Conservation (phyloP, 2,797 vertebrate genomes). For the Squalus acanthias region DNA sequence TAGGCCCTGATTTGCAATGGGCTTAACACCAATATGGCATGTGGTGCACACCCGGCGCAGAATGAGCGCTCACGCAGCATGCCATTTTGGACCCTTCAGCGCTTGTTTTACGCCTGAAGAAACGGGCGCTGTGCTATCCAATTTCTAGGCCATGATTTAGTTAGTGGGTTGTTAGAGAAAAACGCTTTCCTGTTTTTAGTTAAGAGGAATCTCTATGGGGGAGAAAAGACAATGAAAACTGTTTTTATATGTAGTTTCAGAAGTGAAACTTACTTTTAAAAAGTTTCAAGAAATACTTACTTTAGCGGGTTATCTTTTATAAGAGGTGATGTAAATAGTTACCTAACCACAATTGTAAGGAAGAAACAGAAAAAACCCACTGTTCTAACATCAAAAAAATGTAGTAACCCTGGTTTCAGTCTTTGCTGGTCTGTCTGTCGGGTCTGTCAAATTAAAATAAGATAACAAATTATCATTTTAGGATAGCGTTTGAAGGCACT, state of each 20-base stretch:
- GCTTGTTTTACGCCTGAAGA: neutral
- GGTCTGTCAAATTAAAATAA: neutral
- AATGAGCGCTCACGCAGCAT: neutral
- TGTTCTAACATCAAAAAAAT: neutral
- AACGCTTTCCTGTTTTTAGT: neutral
- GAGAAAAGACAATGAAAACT: neutral
- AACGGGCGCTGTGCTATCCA: neutral
- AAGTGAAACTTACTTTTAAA: neutral
- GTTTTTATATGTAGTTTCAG: neutral
- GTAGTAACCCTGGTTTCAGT: neutral
- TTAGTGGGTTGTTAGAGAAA: neutral
- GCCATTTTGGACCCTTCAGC: neutral
- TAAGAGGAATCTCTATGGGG: neutral
- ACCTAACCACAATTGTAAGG: neutral
- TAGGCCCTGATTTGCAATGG: neutral
- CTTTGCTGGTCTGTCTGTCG: neutral
- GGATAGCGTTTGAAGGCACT: neutral
- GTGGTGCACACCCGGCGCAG: neutral
- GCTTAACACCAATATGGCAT: neutral
- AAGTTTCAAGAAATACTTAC: neutral
- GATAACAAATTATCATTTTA: neutral
- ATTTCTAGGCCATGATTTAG: neutral
- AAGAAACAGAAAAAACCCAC: neutral
- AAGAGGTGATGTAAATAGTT: neutral
- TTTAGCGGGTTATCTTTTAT: neutral